These are phyloP conservation scores for Micropoecilia bifurca DNA, from an alignment of 2,797 vertebrate genomes.

Conservation along the genomic window DNA sequence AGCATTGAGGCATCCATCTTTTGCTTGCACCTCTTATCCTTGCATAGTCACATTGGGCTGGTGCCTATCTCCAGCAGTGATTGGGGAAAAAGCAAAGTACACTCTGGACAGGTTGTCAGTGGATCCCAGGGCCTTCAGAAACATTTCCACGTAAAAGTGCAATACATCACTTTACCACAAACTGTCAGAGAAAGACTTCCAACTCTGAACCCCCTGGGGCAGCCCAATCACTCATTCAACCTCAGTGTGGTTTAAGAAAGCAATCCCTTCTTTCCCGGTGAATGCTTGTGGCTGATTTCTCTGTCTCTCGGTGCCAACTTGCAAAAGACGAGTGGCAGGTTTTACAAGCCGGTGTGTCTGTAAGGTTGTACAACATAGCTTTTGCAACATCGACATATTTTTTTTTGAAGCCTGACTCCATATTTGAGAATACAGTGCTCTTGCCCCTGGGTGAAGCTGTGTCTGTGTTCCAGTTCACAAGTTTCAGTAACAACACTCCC, in stretches of 20 bases:
- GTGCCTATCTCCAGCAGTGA: neutral
- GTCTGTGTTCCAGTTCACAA: neutral
- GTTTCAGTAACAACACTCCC: neutral
- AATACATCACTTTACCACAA: neutral
- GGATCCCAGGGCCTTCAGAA: neutral
- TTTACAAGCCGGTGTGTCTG: neutral
- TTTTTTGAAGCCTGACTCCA: neutral
- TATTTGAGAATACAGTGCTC: neutral
- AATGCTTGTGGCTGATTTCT: constrained; percentile 10
- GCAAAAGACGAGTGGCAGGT: neutral
- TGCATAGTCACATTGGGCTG: neutral
- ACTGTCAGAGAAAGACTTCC: neutral
- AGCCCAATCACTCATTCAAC: neutral
- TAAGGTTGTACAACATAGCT: neutral
- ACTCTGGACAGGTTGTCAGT: neutral
- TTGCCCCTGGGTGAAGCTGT: neutral
- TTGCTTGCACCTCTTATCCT: neutral
- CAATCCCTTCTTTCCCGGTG: neutral
- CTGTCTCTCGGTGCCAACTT: neutral
- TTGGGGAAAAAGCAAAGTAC: neutral
- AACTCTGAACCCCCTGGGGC: neutral
- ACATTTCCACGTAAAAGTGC: neutral
- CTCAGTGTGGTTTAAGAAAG: neutral
- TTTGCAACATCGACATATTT: neutral
- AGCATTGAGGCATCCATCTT: neutral